Base-by-base conservation (phyloP, 2,113 vertebrate species). In the Melanerpes formicivorus region DNA sequence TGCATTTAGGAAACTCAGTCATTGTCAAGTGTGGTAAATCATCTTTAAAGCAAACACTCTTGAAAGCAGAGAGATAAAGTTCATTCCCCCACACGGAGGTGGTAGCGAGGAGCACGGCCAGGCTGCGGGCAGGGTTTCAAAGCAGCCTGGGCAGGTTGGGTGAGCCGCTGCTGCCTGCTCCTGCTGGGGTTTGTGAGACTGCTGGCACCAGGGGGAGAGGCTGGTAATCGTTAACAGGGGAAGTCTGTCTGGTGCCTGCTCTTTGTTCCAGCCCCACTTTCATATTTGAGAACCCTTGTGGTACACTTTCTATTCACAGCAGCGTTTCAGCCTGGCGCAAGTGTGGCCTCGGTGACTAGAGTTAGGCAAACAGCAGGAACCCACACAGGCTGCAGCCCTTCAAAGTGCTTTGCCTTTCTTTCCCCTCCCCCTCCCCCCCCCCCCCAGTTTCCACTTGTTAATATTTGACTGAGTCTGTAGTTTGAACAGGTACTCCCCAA, bases 151-250 rank as follows among this genome's bases (percentile, higher is more conserved):
- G 93, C 74, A 26, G 27, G 2, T 6, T 55, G 94, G 96, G 94
- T 22, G 86, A 96, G 95, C 95, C 66, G 84, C 72, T n/a, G 90
- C 87, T 4, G 89, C 91, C 85, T 70, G 72, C 80, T 91, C 94
- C 92, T 40, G 84, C 80, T 75, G 23, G 96, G 90, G 79, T 92
- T 95, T 77, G 95, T 93, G 97, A 97, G 97, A 97, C 97, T 95
- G 95, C 96, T 97, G 97, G 97, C 97, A 97, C 95, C 96, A 96
- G 94, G 84, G 95, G 94, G 96, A 97, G 97, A 97, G 21, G 21
- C 58, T 83, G 14, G 94, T 97, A 97, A 96, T 97, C 96, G 93
- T 96, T 97, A 98, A 97, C 97, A 97, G 92, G 97, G 96, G 96
- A 97, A 97, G 96, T 96, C 96, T 97, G 96, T 96, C 97, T 95